Evolutionary conservation across 2,113 vertebrate genomes (phyloP).

Genomic region (Naja naja): DNA sequence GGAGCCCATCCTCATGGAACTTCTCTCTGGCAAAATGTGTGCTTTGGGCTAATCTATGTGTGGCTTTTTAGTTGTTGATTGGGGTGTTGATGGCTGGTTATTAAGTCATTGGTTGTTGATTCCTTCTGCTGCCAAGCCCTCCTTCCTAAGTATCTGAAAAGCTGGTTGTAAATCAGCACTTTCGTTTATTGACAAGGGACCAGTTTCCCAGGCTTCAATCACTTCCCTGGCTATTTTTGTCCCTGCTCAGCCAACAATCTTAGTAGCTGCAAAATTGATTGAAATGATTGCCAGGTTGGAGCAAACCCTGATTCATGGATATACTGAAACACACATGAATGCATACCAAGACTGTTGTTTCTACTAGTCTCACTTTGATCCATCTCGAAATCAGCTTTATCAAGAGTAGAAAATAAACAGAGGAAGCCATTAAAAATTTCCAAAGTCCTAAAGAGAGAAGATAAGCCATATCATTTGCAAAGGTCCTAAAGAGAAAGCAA

Average conservation of each 20-base stretch:
- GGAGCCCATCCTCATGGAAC: neutral
- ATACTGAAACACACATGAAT: neutral
- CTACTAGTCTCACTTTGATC: neutral
- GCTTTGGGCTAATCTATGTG: neutral
- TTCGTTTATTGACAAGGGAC: neutral
- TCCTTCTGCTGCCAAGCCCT: neutral
- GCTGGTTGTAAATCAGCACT: neutral
- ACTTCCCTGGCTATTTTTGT: neutral
- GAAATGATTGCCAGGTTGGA: neutral
- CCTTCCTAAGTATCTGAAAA: neutral
- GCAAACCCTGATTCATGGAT: neutral
- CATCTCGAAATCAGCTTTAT: neutral
- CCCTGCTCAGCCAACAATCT: neutral
- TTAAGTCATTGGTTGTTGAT: neutral
- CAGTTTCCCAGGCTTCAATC: neutral
- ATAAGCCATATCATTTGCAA: neutral
- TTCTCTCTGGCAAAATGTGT: neutral
- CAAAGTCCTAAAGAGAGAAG: neutral
- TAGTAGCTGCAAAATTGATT: neutral
- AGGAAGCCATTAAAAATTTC: neutral
- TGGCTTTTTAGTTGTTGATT: neutral
- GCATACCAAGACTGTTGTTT: neutral
- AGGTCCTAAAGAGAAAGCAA: neutral
- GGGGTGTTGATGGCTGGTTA: neutral
- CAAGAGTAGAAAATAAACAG: neutral